These are phyloP conservation scores for Xestobium rufovillosum DNA, from an alignment of 2,888 invertebrate genomes.

Conservation along the genomic window DNA sequence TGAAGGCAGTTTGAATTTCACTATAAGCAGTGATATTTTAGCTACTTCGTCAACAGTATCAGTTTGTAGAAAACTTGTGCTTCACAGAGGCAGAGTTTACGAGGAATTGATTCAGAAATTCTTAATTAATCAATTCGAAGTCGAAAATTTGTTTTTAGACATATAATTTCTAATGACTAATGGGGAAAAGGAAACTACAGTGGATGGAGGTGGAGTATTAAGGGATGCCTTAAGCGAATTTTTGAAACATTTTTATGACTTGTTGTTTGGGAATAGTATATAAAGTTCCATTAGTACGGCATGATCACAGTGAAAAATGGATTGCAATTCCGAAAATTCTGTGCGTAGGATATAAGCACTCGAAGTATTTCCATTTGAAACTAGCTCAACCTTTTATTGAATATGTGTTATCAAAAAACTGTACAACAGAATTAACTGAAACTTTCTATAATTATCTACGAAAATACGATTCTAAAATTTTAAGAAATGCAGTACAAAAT, in stretches of 20 bases:
- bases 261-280: conserved; percentile 9
- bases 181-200: conserved; percentile 14
- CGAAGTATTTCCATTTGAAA: conserved; percentile 15
- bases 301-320: conserved; percentile 13
- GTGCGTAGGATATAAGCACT: conserved; percentile 13
- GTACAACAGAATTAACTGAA: no score
- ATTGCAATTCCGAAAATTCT: conserved; percentile 16
- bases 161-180: conserved; percentile 16
- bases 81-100: conserved; percentile 9
- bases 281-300: conserved; percentile 16
- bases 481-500: no score
- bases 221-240: conserved; percentile 19
- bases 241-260: conserved; percentile 16
- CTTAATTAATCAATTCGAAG: conserved; percentile 4
- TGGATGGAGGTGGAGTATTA: no score
- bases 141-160: conserved; percentile 9
- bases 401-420: no score
- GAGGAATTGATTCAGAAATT: conserved; percentile 8
- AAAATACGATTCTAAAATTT: no score
- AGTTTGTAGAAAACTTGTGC: background rate
- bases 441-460: no score
- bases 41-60: no score
- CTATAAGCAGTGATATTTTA: no score
- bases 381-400: conserved; percentile 9
- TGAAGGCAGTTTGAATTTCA: no score